Percentiles rank a stretch among this genome's conserved stretches.
Conservation (phyloP, 2,888 invertebrate species). For the Perithous albicinctus region DNA sequence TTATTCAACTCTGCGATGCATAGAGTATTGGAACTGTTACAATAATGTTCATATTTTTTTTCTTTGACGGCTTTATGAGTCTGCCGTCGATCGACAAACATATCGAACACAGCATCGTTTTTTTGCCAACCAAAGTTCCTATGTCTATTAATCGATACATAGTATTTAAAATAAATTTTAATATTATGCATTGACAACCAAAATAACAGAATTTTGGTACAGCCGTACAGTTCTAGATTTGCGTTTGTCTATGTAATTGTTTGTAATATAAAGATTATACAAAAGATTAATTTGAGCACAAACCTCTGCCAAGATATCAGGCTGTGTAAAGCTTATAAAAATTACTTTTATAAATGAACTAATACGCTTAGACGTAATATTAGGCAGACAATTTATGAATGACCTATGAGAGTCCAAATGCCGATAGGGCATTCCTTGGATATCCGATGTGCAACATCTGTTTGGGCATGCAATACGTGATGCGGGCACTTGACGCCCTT, state of each 20-base stretch:
- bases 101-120: no score
- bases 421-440: background rate
- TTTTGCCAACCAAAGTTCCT: no score
- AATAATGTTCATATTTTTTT: no score
- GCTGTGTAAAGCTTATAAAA: background rate
- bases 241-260: background rate
- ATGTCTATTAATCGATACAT: no score
- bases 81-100: no score
- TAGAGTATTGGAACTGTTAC: no score
- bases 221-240: no score
- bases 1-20: no score
- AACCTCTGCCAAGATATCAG: background rate
- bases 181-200: no score
- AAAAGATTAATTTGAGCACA: background rate
- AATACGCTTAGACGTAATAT: background rate
- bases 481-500: background rate
- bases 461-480: background rate
- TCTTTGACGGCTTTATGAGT: no score
- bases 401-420: constrained; percentile 5
- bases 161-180: no score
- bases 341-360: background rate
- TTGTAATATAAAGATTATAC: background rate
- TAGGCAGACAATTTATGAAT: background rate
- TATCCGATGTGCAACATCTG: background rate
- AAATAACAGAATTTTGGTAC: no score